Evolutionary conservation across 2,797 vertebrate species (phyloP), one percentile per base, ranked within the genome.

Genomic region (Coregonus sp.): DNA sequence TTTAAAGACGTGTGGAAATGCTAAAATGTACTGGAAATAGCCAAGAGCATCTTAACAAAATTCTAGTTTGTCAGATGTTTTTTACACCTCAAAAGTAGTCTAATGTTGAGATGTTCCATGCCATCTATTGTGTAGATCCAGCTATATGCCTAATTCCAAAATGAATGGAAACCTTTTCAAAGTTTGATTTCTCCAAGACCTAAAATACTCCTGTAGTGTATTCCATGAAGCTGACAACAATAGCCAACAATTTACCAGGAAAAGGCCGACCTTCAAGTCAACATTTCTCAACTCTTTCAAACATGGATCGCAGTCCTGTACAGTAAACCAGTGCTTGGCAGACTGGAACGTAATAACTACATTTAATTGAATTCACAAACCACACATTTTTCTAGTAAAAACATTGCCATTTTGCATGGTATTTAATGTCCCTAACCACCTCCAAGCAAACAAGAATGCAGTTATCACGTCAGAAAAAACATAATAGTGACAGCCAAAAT

Each of bases 1-100:
- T 72, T 70, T 66, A 72, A 83, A 85, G 78, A 77, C 75, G 59
- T 80, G 73, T 74, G 75, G 75, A 79, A 81, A 86, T 74, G 73
- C 71, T 69, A 33, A 66, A 71, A 69, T 54, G 78, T 35, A 68
- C 67, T 75, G 18, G 54, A 70, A 80, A 83, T 61, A 66, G 78
- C 77, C 74, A 70, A 18, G 54, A 72, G 70, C 51, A 16, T 18
- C 15, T 35, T 33, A 9, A 47, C 68, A 61, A 37, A 70, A 73
- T 15, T 5, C 0, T 12, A 63, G 47, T 15, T 69, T 72, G 73
- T 61, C 65, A 31, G n/a, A 82, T 31, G 25, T 61, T 76, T 77
- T 61, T 76, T 18, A 78, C n/a, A 50, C 59, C 74, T 76, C 31
- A 78, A 65, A 70, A 29, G 33, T 50, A 61, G 6, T 75, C 33